These are phyloP conservation scores for Sus scrofa DNA, from an alignment of 2,113 vertebrate species.

Conservation along the genomic window T2T-Sscrofa CM000825.6:85334001-85334500, in stretches of 20 bases:
- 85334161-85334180: neutral
- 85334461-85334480: neutral
- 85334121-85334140: neutral
- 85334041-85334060: neutral
- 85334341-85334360: neutral
- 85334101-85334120: neutral
- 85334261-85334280: neutral
- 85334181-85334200: neutral
- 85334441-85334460: neutral
- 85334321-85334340: constrained; percentile 4
- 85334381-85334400: neutral
- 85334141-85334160: neutral
- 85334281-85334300: neutral
- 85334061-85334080: neutral
- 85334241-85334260: neutral
- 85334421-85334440: neutral
- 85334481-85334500: neutral
- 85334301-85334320: neutral
- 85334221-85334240: neutral
- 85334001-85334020: neutral
- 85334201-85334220: neutral
- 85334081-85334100: neutral
- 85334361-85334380: constrained; percentile 6
- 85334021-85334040: neutral
- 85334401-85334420: neutral